These are phyloP conservation scores for Euura lappo DNA, from an alignment of 1,140 invertebrate species.

Conservation along the genomic window DNA sequence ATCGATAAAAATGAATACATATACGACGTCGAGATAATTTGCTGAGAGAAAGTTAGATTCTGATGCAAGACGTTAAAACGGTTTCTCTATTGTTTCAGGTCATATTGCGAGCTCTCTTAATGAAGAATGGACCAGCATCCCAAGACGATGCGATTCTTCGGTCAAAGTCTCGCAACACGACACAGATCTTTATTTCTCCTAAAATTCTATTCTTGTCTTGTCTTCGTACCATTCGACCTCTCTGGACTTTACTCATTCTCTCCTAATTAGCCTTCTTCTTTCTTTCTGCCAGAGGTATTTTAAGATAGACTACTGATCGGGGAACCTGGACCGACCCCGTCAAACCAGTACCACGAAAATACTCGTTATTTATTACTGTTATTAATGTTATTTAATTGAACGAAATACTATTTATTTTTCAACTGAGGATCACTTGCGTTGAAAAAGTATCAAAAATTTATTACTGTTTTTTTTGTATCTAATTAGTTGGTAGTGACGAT, in stretches of 20 bases:
- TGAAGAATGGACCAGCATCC: neutral
- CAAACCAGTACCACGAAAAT: neutral
- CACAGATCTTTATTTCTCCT: neutral
- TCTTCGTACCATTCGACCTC: neutral
- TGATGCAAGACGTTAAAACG: neutral
- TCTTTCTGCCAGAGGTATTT: neutral
- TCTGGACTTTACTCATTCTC: neutral
- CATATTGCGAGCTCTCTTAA: neutral
- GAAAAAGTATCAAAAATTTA: too few species aligned
- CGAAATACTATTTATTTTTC: neutral
- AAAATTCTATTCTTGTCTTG: neutral
- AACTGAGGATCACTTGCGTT: too few species aligned
- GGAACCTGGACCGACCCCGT: neutral
- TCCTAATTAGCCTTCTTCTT: neutral
- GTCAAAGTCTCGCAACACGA: too few species aligned
- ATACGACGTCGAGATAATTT: too few species aligned
- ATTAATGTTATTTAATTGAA: constrained; percentile 1
- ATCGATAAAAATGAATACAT: too few species aligned
- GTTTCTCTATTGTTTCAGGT: neutral
- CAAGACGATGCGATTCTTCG: too few species aligned
- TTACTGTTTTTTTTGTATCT: neutral
- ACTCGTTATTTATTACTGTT: neutral
- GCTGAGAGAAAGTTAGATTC: neutral
- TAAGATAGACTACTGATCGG: neutral
- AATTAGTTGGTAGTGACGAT: neutral